Conservation (phyloP, 2,797 vertebrate genomes). For the Neosalanx taihuensis region DNA sequence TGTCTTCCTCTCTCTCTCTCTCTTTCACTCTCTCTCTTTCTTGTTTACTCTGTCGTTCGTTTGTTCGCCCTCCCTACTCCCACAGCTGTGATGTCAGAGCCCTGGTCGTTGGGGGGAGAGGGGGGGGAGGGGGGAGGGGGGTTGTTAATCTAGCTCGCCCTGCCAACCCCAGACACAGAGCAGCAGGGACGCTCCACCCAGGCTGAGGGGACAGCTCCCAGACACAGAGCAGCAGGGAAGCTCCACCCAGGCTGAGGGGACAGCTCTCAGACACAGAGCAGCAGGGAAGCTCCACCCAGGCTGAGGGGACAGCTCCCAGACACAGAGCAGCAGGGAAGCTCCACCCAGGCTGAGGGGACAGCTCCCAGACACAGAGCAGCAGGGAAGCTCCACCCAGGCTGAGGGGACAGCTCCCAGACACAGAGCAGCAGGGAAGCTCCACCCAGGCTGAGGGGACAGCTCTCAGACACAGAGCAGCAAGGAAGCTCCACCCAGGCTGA, state of each 20-base stretch:
- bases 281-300: not conserved
- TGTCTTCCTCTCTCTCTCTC: slow-evolving; percentile 34
- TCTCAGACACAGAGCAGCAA: no score
- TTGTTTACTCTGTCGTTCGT: not conserved
- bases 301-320: not conserved
- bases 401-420: no score
- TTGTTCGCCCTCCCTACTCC: slow-evolving; percentile 27
- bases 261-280: no score
- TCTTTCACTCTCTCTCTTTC: not conserved
- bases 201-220: no score
- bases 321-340: no score
- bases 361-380: no score
- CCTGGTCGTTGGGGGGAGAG: not conserved
- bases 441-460: not conserved
- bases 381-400: not conserved
- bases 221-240: no score
- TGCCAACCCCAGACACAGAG: not conserved
- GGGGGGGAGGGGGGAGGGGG: no score
- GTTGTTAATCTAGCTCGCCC: slow-evolving; percentile 1
- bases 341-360: not conserved
- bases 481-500: not conserved
- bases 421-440: not conserved
- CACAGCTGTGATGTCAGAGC: not conserved
- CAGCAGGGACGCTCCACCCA: not conserved
- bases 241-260: not conserved